Percentiles rank a stretch among this genome's conserved stretches.
Evolutionary conservation across 2,888 invertebrate species (phyloP).

Genomic region (Tenthredo livida): DNA sequence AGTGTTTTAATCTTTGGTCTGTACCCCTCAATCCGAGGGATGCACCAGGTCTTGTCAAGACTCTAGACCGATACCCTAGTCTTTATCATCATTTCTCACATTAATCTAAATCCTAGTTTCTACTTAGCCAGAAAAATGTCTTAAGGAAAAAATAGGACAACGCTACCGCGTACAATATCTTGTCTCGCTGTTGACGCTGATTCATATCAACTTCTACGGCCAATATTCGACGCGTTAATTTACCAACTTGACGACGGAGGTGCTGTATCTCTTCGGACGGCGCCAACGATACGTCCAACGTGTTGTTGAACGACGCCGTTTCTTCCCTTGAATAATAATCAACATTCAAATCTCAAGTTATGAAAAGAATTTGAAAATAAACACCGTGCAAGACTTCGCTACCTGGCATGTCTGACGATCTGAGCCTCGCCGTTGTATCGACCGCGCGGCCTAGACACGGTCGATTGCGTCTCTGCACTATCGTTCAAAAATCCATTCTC

Average conservation of each 20-base stretch:
- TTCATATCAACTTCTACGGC: constrained; percentile 92
- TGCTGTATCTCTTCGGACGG: constrained; percentile 90
- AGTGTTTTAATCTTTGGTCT: constrained; percentile 33
- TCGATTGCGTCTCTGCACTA: constrained; percentile 61
- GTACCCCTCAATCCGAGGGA: constrained; percentile 12
- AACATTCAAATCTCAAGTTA: background rate
- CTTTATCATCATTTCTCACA: background rate
- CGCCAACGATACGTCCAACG: constrained; percentile 72
- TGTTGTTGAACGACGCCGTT: constrained; percentile 80
- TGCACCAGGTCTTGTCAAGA: constrained; percentile 21
- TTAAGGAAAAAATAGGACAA: constrained; percentile 93
- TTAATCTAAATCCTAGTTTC: constrained; percentile 75
- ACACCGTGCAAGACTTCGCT: constrained; percentile 18
- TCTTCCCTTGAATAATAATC: constrained; percentile 80
- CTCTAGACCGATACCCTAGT: constrained; percentile 6
- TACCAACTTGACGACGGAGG: constrained; percentile 91
- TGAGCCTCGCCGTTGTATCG: constrained; percentile 69
- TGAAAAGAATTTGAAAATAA: background rate
- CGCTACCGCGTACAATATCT: constrained; percentile 90
- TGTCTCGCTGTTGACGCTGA: constrained; percentile 91
- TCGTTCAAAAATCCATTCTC: constrained; percentile 71
- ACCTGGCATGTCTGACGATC: constrained; percentile 72
- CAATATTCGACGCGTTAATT: constrained; percentile 92
- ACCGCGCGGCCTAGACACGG: constrained; percentile 60
- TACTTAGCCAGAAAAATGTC: constrained; percentile 90